phyloP scores from a whole-genome alignment of 2,113 vertebrate species.

The Pterocles burchelli region DNA sequence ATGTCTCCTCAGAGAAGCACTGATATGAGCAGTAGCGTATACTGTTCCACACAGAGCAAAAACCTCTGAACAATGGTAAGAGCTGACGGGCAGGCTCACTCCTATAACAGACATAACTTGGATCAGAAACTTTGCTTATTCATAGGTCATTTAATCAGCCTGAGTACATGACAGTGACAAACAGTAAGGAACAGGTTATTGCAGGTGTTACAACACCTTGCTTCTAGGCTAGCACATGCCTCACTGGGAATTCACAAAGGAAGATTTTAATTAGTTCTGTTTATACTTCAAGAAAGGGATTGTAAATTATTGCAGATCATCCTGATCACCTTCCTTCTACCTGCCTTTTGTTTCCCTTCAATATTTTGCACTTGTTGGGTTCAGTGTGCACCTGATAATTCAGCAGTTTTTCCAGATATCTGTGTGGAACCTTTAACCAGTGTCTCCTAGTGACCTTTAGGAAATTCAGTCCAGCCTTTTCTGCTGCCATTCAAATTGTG shows the following conservation, averaged over 20 bases:
- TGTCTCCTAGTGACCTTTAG: not conserved
- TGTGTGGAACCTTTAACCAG: not conserved
- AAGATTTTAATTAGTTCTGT: not conserved
- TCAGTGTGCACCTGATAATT: not conserved
- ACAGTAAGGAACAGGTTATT: not conserved
- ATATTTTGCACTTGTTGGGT: not conserved
- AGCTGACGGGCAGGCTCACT: fast-evolving
- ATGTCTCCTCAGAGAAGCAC: not conserved
- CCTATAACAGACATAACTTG: not conserved
- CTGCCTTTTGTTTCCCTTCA: not conserved
- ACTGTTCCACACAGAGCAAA: not conserved
- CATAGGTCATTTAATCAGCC: not conserved
- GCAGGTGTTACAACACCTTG: not conserved
- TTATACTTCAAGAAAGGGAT: not conserved
- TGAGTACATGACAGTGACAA: not conserved
- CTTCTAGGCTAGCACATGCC: not conserved
- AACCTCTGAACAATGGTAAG: not conserved
- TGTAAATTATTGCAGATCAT: not conserved
- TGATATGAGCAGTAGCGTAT: not conserved
- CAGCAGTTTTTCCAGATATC: not conserved
- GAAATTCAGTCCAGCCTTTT: not conserved
- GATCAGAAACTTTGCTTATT: not conserved
- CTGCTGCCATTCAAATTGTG: not conserved
- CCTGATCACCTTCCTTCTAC: not conserved
- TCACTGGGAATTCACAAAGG: not conserved